Conservation (phyloP, 2,113 vertebrate genomes). For the Tichodroma muraria region DNA sequence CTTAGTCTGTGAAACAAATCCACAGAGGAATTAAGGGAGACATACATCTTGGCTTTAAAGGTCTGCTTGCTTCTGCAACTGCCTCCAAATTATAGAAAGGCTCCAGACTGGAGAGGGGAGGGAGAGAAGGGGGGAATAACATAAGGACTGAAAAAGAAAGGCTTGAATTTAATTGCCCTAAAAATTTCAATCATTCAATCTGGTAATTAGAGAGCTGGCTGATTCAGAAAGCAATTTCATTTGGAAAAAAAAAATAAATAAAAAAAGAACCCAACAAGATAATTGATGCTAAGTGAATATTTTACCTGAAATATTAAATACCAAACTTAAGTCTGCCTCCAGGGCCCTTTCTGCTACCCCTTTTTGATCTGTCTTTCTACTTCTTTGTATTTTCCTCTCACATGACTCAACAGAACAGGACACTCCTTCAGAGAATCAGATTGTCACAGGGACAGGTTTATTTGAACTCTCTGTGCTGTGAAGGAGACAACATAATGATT, state of each 20-base stretch:
- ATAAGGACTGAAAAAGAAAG: constrained; percentile 47
- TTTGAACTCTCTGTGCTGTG: constrained; percentile 26
- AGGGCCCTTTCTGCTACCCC: constrained; percentile 24
- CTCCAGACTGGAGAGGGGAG: constrained; percentile 57
- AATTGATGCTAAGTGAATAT: constrained; percentile 40
- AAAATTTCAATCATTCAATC: constrained; percentile 58
- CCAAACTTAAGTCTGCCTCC: constrained; percentile 33
- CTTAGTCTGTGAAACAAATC: constrained; percentile 46
- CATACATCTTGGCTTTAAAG: constrained; percentile 57
- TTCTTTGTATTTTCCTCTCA: constrained; percentile 25
- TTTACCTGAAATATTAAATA: constrained; percentile 62
- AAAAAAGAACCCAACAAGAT: constrained; percentile 12
- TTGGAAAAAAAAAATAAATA: neutral
- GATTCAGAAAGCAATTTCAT: constrained; percentile 54
- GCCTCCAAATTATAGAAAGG: constrained; percentile 65
- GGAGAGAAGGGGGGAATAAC: constrained; percentile 19
- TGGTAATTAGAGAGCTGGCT: constrained; percentile 65
- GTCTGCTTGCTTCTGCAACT: constrained; percentile 53
- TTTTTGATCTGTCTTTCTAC: constrained; percentile 4
- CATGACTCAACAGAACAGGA: constrained; percentile 45
- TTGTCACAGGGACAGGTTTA: constrained; percentile 22
- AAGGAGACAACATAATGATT: constrained; percentile 15
- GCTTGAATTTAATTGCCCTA: constrained; percentile 66
- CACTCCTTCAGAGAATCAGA: constrained; percentile 47
- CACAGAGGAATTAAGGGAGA: constrained; percentile 49